phyloP scores from a whole-genome alignment of 2,888 invertebrate genomes.

The Anthrax anthrax region DNA sequence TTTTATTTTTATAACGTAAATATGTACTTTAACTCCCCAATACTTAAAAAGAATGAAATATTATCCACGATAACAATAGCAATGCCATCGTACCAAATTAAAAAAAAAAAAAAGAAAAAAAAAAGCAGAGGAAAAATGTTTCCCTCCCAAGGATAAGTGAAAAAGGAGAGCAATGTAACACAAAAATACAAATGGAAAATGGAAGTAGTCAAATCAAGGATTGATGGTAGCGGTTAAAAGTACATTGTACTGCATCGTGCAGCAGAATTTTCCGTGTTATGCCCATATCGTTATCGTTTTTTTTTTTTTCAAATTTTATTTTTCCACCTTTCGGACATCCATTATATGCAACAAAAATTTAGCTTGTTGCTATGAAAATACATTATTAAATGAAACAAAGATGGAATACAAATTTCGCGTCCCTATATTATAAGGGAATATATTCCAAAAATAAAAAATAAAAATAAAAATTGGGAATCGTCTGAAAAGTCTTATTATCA shows the following conservation, averaged over 20 bases:
- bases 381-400: background rate
- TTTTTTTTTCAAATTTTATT: background rate
- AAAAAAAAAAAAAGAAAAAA: background rate
- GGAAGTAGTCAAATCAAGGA: background rate
- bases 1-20: background rate
- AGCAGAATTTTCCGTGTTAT: too few species aligned
- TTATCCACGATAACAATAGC: background rate
- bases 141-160: background rate
- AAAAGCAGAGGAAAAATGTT: background rate
- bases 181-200: background rate
- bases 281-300: background rate
- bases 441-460: background rate
- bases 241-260: too few species aligned
- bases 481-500: background rate
- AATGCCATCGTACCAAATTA: background rate
- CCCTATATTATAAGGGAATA: background rate
- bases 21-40: background rate
- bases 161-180: background rate
- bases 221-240: too few species aligned
- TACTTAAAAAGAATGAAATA: background rate
- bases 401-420: background rate
- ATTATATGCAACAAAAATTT: background rate
- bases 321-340: background rate
- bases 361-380: slow-evolving; percentile 5
- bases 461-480: too few species aligned